These are phyloP conservation scores for silkworm (Bombyx mori) DNA, from an alignment of 1,140 invertebrate genomes.

Conservation along the genomic window ASM3026992v2 NC_085135.1:10937001-10937500, in stretches of 20 bases:
- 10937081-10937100: background rate
- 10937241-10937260: background rate
- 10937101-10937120: background rate
- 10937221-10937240: background rate
- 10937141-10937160: background rate
- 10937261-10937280: background rate
- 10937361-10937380: background rate
- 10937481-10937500: constrained; percentile 27
- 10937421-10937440: constrained; percentile 7
- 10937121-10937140: no score
- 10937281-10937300: background rate
- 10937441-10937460: constrained; percentile 10
- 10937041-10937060: constrained; percentile 3
- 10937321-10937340: background rate
- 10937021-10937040: constrained; percentile 9
- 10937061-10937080: background rate
- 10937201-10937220: background rate
- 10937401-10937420: background rate
- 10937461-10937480: constrained; percentile 16
- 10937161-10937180: background rate
- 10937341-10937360: background rate
- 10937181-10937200: background rate
- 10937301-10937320: background rate
- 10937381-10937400: background rate
- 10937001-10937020: background rate